Conservation (phyloP, 2,888 invertebrate species). For the Callimorpha dominula region DNA sequence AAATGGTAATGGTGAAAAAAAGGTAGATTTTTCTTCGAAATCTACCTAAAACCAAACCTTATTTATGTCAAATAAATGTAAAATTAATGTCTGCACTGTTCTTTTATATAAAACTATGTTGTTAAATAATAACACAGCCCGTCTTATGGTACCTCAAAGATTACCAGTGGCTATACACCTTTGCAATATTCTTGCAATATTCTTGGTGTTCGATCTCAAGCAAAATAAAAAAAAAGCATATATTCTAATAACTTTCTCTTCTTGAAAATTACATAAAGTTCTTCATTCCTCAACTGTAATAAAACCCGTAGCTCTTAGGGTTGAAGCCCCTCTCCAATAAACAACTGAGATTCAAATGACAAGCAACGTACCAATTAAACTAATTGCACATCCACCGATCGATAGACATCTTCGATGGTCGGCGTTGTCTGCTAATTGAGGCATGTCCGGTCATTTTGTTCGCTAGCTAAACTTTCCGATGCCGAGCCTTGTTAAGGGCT, state of each 20-base stretch:
- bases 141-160: no score
- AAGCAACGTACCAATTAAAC: slow-evolving; percentile 41
- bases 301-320: neutral
- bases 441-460: slow-evolving; percentile 80
- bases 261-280: neutral
- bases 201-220: no score
- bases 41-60: no score
- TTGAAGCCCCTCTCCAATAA: neutral
- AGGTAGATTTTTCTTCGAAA: no score
- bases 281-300: neutral
- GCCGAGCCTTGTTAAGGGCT: slow-evolving; percentile 75
- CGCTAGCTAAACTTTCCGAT: slow-evolving; percentile 71
- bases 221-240: slow-evolving; percentile 4
- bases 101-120: no score
- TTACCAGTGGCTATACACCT: no score
- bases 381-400: slow-evolving; percentile 56
- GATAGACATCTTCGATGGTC: slow-evolving; percentile 59
- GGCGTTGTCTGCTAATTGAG: slow-evolving; percentile 73
- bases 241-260: no score
- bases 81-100: no score
- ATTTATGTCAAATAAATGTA: no score
- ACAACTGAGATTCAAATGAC: slow-evolving; percentile 24
- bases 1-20: no score
- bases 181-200: no score
- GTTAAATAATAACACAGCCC: no score